A percentile compares a stretch with the other conserved stretches of the same genome.
phyloP scores from a whole-genome alignment of 2,113 vertebrate species.

The Rhabdornis inornatus region DNA sequence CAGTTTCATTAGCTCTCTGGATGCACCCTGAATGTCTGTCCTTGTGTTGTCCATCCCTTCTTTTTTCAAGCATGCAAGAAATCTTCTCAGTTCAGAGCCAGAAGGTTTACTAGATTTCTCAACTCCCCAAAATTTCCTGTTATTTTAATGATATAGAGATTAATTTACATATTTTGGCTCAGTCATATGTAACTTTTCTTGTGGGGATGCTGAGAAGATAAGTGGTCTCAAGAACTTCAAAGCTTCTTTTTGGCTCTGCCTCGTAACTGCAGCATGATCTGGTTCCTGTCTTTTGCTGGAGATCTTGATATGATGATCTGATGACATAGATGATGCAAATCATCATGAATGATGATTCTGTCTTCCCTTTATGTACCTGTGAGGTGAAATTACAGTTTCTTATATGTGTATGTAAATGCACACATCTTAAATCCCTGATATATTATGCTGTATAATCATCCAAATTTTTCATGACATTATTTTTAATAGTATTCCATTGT shows the following conservation, averaged over 20 bases:
- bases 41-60: background rate
- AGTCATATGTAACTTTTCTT: background rate
- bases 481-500: background rate
- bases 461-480: background rate
- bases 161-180: background rate
- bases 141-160: background rate
- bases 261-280: background rate
- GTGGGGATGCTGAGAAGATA: background rate
- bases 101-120: background rate
- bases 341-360: background rate
- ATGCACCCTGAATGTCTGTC: constrained; percentile 47
- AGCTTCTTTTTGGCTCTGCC: background rate
- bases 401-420: background rate
- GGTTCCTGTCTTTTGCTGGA: background rate
- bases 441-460: background rate
- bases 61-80: background rate
- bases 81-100: background rate
- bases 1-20: constrained; percentile 34
- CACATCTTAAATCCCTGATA: background rate
- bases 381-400: background rate
- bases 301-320: background rate
- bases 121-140: background rate
- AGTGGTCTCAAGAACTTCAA: background rate
- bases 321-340: background rate
- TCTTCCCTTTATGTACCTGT: background rate